Evolutionary conservation across 2,888 invertebrate species (phyloP), one percentile per base, ranked within the genome.

Genomic region (Pyrrhia umbra): DNA sequence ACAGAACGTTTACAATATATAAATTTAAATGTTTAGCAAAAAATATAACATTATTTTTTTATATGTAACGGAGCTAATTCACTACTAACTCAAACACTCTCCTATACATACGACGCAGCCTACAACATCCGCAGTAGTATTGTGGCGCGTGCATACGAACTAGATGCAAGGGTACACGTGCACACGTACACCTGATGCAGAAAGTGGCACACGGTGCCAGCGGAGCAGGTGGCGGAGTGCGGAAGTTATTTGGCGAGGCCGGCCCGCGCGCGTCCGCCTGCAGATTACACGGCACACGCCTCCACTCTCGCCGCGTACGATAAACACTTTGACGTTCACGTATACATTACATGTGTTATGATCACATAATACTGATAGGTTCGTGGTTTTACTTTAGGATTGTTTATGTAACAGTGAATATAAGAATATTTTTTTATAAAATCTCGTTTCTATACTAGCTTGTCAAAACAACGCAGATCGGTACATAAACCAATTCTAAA

Each of bases 231-330:
- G 78, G 55, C 60, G 59, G 52, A 27, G 66, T 75, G 68, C 90
- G 93, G 93, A 93, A 92, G 91, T 87, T 90, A 91, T 93, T 92
- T 90, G 89, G 85, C 82, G 81, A 80, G 75, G 70, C 63, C 70
- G 70, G 77, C 78, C 43, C 58, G 63, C 83, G 77, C 82, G 80
- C 85, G 84, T 82, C 82, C 86, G 83, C 85, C 61, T 77, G 71
- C 83, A 87, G 91, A 92, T 91, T 91, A 88, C 86, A 84, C 72
- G 71, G 10, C 30, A 20, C 69, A 54, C 50, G 46, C 56, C 43
- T 18, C 64, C 30, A 43, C 37, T 15, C 37, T 52, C 68, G 40
- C 54, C 59, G 60, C 69, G 59, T 58, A 46, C 51, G 74, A 81
- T 81, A 81, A 76, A 69, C 71, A 77, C 74, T 55, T 61, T 58